Base-by-base conservation (phyloP, 1,140 invertebrate genomes). In the Nebria ingens region DNA sequence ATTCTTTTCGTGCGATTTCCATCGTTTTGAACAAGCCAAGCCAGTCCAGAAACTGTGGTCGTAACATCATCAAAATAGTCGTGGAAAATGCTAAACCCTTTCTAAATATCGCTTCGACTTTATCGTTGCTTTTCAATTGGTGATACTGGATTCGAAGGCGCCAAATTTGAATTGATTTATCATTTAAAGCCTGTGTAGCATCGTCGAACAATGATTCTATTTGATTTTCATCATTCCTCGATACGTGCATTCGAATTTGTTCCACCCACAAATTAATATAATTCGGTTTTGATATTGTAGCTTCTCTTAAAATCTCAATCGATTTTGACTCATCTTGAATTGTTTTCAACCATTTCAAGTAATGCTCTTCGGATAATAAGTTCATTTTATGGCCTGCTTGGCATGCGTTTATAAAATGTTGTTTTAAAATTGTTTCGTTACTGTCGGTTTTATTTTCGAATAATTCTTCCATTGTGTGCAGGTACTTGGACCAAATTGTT, bases 21-120 rank as follows among this genome's bases (percentile, higher is more conserved):
- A 6, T 45, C 17, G 40, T 11, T 45, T 45, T 45, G 17, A 45
- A 45, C 9, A 45, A 17, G 9, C 9, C 40, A 11, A 45, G 6
- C 40, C 40, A 45, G 17, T 45, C 40, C 17, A 45, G 40, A 17
- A 45, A 45, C 15, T 45, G 40, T 45, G 40, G 40, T 45, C 17
- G 9, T 45, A 45, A 17, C 4, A 12, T 12, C 17, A 12, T 45
- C 4, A 17, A 12, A 12, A 45, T 17, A 11, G 40, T 45, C 6
- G 40, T 9, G 9, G 40, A 12, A 45, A 4, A 45, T 17, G 9
- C 3, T 45, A 45, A 17, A 11, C 40, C 40, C 4, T 9, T 17
- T 12, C 40, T 9, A 45, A 12, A 45, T 11, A 45, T 17, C 4
- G 17, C 9, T 45, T 45, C 40, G 3, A 45, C 17, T 17, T 45